phyloP scores from a whole-genome alignment of 1,140 invertebrate species.

The Lordiphosa collinella region DNA sequence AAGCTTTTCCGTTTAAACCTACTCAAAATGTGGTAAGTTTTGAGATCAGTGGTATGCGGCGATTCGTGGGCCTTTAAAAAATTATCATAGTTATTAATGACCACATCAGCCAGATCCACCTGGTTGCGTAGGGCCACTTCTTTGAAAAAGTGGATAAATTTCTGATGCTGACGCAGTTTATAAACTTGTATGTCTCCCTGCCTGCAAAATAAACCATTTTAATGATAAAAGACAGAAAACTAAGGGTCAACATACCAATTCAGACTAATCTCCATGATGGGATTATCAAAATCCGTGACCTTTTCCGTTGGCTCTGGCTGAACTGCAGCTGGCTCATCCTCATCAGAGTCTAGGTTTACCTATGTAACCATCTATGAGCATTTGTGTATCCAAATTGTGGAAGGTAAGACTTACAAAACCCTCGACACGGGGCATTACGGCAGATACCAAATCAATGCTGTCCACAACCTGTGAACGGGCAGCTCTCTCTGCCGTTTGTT shows the following conservation, averaged over 20 bases:
- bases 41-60: conserved; percentile 45
- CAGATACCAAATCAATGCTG: conserved; percentile 54
- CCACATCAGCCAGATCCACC: conserved; percentile 30
- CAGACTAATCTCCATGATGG: conserved; percentile 43
- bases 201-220: conserved; percentile 35
- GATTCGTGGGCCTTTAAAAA: conserved; percentile 47
- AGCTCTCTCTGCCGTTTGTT: conserved; percentile 38
- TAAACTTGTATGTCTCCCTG: conserved; percentile 56
- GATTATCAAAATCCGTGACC: conserved; percentile 50
- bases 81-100: conserved; percentile 45
- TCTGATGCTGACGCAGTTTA: conserved; percentile 56
- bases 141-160: conserved; percentile 58
- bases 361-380: neutral
- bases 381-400: neutral
- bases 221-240: too few relatives aligned
- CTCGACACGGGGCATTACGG: conserved; percentile 49
- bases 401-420: conserved; percentile 46
- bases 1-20: neutral
- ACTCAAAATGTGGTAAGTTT: conserved; percentile 61
- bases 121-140: conserved; percentile 56
- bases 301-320: neutral
- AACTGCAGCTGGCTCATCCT: conserved; percentile 7
- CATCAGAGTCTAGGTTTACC: conserved; percentile 63
- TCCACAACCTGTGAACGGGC: conserved; percentile 44
- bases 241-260: too few relatives aligned